Conservation (phyloP, 2,888 invertebrate genomes). For the Trachelus tabidus region DNA sequence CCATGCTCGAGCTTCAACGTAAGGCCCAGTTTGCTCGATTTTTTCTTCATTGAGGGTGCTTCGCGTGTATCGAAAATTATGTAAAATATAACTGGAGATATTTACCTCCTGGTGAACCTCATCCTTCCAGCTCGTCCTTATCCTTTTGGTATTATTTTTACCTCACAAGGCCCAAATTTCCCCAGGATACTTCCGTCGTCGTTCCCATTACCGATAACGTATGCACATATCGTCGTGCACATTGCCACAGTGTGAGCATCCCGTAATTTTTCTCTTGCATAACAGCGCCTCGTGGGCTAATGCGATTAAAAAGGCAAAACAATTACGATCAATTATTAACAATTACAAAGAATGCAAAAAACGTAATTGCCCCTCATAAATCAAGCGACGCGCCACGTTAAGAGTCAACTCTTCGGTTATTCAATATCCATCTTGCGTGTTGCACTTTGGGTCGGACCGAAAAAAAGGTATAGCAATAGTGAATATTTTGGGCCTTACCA, state of each 20-base stretch:
- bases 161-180: not conserved
- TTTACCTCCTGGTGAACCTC: not conserved
- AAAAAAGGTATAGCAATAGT: not conserved
- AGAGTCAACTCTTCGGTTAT: not conserved
- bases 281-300: conserved; percentile 45
- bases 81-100: conserved; percentile 28
- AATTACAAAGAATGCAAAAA: conserved; percentile 60
- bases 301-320: conserved; percentile 60
- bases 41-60: conserved; percentile 42
- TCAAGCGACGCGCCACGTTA: conserved; percentile 40
- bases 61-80: conserved; percentile 41
- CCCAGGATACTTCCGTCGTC: not conserved
- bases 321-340: conserved; percentile 63
- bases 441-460: not conserved
- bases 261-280: conserved; percentile 40
- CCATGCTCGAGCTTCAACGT: not conserved
- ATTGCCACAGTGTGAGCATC: not conserved
- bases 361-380: conserved; percentile 60
- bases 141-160: not conserved
- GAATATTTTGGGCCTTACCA: not conserved
- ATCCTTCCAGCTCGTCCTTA: not conserved
- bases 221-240: not conserved
- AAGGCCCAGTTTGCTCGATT: not conserved
- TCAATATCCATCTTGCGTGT: not conserved
- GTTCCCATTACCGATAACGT: not conserved